These are phyloP conservation scores for Ips nitidus DNA, from an alignment of 1,140 invertebrate genomes.

Conservation along the genomic window DNA sequence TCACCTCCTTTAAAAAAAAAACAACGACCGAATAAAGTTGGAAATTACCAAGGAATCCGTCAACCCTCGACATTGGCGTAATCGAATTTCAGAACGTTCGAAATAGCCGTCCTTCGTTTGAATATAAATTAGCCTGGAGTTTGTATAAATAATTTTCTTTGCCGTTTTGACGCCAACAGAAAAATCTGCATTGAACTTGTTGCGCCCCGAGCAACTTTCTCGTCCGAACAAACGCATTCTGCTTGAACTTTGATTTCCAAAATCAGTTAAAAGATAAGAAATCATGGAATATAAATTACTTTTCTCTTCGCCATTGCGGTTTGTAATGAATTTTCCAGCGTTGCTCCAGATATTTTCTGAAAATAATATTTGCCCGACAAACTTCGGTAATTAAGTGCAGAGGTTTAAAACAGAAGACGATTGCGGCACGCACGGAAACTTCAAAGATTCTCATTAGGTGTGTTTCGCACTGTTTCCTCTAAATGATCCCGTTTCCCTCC, in stretches of 20 bases:
- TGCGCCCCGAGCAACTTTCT: neutral
- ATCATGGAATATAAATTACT: neutral
- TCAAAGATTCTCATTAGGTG: neutral
- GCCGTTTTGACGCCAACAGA: constrained; percentile 3
- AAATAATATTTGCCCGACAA: constrained; percentile 3
- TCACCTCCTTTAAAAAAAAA: constrained; percentile 6
- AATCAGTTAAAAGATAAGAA: neutral
- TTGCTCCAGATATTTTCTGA: neutral
- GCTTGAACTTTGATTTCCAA: neutral
- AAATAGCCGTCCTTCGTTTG: constrained; percentile 9
- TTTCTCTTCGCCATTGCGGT: neutral
- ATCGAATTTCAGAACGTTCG: neutral
- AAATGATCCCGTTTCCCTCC: too few species aligned
- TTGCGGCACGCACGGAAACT: constrained; percentile 3
- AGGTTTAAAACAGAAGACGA: neutral
- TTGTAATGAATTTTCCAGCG: neutral
- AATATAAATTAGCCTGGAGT: constrained; percentile 8
- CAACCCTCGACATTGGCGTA: neutral
- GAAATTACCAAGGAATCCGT: neutral
- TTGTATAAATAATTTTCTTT: constrained; percentile 13
- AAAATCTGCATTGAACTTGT: neutral
- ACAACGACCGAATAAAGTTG: neutral
- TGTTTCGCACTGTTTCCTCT: neutral
- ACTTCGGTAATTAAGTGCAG: constrained; percentile 5
- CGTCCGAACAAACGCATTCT: neutral